A percentile compares a stretch with the other conserved stretches of the same genome.
phyloP scores from a whole-genome alignment of 2,113 vertebrate species.

The Malaclemys terrapin region DNA sequence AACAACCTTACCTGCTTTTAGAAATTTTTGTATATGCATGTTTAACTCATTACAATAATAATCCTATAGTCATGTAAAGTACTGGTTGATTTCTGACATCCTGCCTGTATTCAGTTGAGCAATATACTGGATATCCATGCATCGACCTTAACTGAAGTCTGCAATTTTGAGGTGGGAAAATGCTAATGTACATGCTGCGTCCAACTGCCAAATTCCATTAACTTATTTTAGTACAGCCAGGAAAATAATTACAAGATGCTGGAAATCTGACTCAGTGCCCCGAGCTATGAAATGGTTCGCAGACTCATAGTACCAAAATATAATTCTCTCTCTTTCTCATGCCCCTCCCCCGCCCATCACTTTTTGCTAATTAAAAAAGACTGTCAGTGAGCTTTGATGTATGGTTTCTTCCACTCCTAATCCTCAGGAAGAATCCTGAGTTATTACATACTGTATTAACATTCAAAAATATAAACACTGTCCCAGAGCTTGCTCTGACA shows the following conservation, averaged over 20 bases:
- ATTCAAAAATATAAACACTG: background rate
- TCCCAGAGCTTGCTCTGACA: background rate
- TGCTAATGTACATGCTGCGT: background rate
- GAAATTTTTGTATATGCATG: background rate
- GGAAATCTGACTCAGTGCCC: background rate
- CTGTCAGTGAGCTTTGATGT: background rate
- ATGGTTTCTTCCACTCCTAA: background rate
- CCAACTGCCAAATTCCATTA: background rate
- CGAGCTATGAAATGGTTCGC: background rate
- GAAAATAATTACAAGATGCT: background rate
- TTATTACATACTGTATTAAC: background rate
- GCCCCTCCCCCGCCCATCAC: background rate
- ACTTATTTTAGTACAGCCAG: background rate
- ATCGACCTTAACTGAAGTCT: background rate
- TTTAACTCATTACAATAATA: background rate
- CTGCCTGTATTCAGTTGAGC: background rate
- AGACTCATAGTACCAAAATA: background rate
- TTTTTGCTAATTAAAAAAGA: background rate
- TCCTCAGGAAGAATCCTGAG: background rate
- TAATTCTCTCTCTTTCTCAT: background rate
- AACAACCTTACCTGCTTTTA: background rate
- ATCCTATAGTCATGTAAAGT: background rate
- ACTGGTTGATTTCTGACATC: background rate
- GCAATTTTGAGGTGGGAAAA: background rate
- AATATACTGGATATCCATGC: background rate